Percentiles rank a stretch among this genome's conserved stretches.
Evolutionary conservation across 2,113 vertebrate genomes (phyloP).

Genomic region (Peromyscus maniculatus): DNA sequence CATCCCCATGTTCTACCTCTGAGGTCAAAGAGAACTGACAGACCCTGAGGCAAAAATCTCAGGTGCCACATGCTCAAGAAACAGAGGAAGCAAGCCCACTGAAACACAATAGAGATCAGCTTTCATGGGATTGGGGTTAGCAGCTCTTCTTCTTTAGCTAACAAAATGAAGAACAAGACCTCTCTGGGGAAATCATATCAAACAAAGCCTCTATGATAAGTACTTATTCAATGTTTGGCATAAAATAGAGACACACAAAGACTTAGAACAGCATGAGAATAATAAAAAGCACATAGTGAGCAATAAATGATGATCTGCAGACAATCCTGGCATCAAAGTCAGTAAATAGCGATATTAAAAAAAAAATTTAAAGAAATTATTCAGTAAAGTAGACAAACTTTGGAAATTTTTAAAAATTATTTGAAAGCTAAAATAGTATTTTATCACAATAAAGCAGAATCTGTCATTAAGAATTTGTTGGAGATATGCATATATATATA

Average conservation of each 20-base stretch:
- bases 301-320: neutral
- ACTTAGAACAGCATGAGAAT: neutral
- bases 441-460: neutral
- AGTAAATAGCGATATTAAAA: neutral
- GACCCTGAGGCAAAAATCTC: neutral
- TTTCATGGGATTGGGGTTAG: neutral
- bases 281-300: neutral
- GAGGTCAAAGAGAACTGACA: neutral
- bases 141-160: neutral
- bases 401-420: neutral
- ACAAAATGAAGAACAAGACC: neutral
- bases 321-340: neutral
- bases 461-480: neutral
- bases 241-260: neutral
- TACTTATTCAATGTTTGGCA: neutral
- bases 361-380: neutral
- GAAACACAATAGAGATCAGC: neutral
- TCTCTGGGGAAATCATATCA: neutral
- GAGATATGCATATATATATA: neutral
- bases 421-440: neutral
- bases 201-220: neutral
- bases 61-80: neutral
- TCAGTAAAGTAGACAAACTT: neutral
- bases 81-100: neutral
- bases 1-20: neutral